Evolutionary conservation across 2,888 invertebrate species (phyloP), one percentile per base, ranked within the genome.

Genomic region (Microdon myrmicae): DNA sequence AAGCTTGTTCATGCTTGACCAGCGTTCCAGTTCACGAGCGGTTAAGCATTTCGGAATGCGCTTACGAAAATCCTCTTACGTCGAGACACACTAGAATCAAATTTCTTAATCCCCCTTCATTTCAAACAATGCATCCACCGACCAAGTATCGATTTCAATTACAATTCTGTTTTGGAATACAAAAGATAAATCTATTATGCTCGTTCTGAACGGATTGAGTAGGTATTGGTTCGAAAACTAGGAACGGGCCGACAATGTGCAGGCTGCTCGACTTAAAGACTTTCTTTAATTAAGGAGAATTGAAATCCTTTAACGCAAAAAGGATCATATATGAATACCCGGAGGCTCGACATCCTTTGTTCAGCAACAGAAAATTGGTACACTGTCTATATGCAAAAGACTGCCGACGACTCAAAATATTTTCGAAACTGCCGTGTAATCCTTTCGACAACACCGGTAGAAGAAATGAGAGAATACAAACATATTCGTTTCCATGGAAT

Each of bases 281-380:
- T 58, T 64, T 58, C 56, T 37, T 64, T 64, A 64, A 64, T 64
- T 64, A 58, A 64, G 58, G 47, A 58, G 56, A 64, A 64, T 64
- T 64, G 64, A 64, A 64, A 64, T 64, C 64, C 64, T 58, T 64
- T 64, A 64, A 64, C 44, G 64, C 43, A 64, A 64, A 64, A 64
- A 38, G 64, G 64, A 64, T 64, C 64, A 64, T 53, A 45, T 58
- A 53, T 58, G n/a, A n/a, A n/a, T n/a, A 38, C 32, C 51, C 51
- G 51, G 56, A 37, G 53, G 61, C 45, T 56, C 55, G 10, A 37
- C 48, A 39, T 22, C 19, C 28, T 29, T 49, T 60, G 54, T 60
- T 22, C 28, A 43, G 14, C 17, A 26, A 39, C 32, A 34, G 34
- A 49, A 55, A 55, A 61, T 54, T 61, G 55, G 60, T 32, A 55